These are phyloP conservation scores for Calcarius lapponicus DNA, from an alignment of 2,797 vertebrate genomes.

Conservation along the genomic window DNA sequence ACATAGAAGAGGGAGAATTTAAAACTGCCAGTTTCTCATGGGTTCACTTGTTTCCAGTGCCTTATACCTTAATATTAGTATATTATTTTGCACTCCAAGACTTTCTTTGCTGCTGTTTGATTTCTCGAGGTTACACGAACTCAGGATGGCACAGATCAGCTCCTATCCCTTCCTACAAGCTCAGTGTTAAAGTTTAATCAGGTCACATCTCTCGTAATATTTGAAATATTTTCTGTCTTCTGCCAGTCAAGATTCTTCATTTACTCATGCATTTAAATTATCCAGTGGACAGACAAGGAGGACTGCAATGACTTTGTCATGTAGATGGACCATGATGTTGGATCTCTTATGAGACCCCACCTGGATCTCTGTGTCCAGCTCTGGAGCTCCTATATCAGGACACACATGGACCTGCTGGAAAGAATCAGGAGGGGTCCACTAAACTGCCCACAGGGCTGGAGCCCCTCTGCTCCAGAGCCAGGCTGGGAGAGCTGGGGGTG, in stretches of 20 bases:
- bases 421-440: background rate
- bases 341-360: background rate
- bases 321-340: background rate
- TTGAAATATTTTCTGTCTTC: background rate
- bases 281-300: background rate
- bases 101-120: background rate
- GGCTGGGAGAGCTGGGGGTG: background rate
- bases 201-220: background rate
- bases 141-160: background rate
- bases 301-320: background rate
- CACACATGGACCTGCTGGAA: background rate
- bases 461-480: background rate
- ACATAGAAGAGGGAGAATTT: background rate
- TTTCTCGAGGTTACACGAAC: background rate
- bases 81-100: background rate
- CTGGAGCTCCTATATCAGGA: background rate
- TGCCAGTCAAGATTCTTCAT: background rate
- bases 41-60: background rate
- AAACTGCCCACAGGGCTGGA: background rate
- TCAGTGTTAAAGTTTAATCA: background rate
- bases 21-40: background rate
- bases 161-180: background rate
- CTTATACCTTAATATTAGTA: background rate
- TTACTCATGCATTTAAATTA: background rate
- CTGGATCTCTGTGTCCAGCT: background rate